Evolutionary conservation across 2,113 vertebrate genomes (phyloP).

Genomic region (Alethe castanea): DNA sequence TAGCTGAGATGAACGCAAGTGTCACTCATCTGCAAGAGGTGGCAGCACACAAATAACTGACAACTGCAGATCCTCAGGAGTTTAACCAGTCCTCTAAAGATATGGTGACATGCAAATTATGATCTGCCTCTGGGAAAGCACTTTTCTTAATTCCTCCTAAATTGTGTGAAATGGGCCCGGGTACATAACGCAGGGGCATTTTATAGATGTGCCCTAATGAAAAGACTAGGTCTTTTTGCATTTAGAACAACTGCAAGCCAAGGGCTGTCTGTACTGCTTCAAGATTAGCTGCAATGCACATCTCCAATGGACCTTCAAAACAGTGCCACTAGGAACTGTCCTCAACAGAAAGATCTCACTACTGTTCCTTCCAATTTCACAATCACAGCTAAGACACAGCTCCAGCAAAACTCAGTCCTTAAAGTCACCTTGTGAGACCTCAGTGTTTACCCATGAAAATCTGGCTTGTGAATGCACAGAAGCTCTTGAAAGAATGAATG

Average conservation of each 20-base stretch:
- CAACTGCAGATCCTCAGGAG: neutral
- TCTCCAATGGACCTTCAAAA: neutral
- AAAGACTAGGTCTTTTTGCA: neutral
- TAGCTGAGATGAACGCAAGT: neutral
- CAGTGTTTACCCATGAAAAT: neutral
- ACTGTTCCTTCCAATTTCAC: neutral
- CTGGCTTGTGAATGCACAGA: neutral
- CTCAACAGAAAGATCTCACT: neutral
- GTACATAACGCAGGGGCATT: neutral
- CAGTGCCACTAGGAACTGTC: fast-evolving
- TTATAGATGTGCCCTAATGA: neutral
- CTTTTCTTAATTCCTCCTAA: neutral
- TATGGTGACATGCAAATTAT: neutral
- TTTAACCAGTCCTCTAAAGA: neutral
- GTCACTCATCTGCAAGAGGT: neutral
- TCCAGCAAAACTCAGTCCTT: neutral
- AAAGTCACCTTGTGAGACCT: neutral
- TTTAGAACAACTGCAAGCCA: neutral
- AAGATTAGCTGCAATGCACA: neutral
- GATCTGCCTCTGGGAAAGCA: neutral
- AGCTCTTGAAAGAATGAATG: neutral
- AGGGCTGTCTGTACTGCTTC: neutral
- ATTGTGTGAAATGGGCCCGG: neutral
- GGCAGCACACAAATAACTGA: neutral
- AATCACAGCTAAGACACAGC: neutral